Evolutionary conservation across 2,113 vertebrate species (phyloP).

Genomic region (Aphelocoma coerulescens): DNA sequence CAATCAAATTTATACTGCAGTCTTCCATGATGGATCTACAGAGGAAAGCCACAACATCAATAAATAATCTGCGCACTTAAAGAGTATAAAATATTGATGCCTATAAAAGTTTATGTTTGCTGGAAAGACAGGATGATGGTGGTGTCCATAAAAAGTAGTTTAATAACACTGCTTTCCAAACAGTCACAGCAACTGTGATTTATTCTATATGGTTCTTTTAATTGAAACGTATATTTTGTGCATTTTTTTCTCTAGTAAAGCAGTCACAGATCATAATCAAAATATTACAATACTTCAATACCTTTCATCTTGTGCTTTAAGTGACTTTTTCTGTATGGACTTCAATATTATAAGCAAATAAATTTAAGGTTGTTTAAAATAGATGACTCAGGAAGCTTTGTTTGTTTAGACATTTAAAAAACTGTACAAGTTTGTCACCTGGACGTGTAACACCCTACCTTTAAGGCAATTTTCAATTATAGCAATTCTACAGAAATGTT

Average conservation of each 20-base stretch:
- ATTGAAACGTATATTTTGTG: not conserved
- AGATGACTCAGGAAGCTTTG: not conserved
- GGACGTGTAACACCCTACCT: not conserved
- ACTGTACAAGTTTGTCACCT: not conserved
- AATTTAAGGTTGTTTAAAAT: not conserved
- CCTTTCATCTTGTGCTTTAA: not conserved
- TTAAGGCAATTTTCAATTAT: not conserved
- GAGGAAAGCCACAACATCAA: not conserved
- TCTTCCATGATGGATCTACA: slow-evolving; percentile 89
- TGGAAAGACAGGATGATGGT: not conserved
- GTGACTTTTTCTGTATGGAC: not conserved
- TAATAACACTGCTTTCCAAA: not conserved
- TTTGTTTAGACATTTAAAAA: not conserved
- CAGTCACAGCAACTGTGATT: not conserved
- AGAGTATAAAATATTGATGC: not conserved
- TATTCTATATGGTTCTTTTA: not conserved
- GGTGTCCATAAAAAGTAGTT: not conserved
- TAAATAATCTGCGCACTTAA: not conserved
- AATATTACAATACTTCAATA: not conserved
- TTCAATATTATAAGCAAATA: not conserved
- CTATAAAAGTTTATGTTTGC: not conserved
- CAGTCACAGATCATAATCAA: not conserved
- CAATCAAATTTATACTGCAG: slow-evolving; percentile 98
- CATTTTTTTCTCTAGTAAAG: not conserved
- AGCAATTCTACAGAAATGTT: not conserved